phyloP scores from a whole-genome alignment of 2,113 vertebrate genomes.

The Meles meles region DNA sequence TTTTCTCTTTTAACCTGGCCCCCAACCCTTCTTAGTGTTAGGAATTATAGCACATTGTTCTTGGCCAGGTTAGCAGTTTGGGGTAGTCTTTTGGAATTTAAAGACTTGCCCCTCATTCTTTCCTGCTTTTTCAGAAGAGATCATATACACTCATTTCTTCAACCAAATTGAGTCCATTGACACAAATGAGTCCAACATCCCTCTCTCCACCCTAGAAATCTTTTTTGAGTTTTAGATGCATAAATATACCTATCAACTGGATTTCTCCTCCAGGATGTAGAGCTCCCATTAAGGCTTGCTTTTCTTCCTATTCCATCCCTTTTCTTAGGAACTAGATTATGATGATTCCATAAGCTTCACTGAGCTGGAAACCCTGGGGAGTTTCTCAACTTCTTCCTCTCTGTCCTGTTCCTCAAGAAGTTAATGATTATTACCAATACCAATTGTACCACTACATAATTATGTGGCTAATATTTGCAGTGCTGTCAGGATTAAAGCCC shows the following conservation, averaged over 20 bases:
- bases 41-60: background rate
- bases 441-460: background rate
- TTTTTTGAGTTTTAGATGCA: background rate
- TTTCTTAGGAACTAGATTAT: slow-evolving; percentile 4
- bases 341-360: background rate
- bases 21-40: background rate
- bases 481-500: background rate
- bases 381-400: background rate
- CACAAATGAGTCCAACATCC: background rate
- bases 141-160: background rate
- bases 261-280: background rate
- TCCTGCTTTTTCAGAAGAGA: slow-evolving; percentile 15
- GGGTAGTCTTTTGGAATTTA: background rate
- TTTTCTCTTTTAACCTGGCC: background rate
- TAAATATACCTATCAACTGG: background rate
- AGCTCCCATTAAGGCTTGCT: background rate
- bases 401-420: background rate
- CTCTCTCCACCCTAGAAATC: background rate
- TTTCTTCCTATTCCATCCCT: background rate
- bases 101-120: background rate
- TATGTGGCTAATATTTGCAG: background rate
- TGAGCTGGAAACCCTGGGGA: background rate
- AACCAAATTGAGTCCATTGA: background rate
- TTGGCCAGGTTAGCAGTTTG: background rate
- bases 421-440: background rate